Base-by-base conservation (phyloP, 2,888 invertebrate species). In the Acrobeloides nanus region DNA sequence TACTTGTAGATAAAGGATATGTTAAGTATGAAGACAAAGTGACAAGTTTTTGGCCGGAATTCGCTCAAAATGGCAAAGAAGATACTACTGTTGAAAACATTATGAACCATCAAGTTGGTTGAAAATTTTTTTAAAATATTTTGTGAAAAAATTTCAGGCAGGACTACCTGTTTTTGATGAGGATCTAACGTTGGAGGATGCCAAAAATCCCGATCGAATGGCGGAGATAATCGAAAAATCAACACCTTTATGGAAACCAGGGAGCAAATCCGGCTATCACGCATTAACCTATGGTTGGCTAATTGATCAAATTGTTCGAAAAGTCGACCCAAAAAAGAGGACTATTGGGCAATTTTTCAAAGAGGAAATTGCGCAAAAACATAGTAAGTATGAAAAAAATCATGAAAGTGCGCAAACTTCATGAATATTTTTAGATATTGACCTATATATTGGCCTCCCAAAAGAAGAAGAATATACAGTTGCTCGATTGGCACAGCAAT, bases 41-140 rank as follows among this genome's bases (percentile, higher is more conserved):
- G 15, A 51, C 62, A 29, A 60, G 62, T 15, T 74, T 73, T 50
- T 77, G 77, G 77, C 76, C 77, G 20, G 76, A 76, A 42, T 77
- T 78, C 66, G 75, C 64, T 3, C 69, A 72, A 51, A 75, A 77
- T 55, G 76, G 76, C 5, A 77, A 77, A 53, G 73, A 73, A 29
- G 55, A 68, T 23, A 73, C 76, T 38, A 77, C 77, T 1, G 62
- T 77, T 26, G 72, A 66, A 25, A 57, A 57, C 61, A 38, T 71
- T 18, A 63, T 71, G 64, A 57, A 55, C 6, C 71, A 71, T 43
- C 52, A n/a, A n/a, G n/a, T n/a, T n/a, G n/a, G n/a, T n/a, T n/a
- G n/a, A n/a, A n/a, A n/a, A n/a, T n/a, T n/a, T n/a, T n/a, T n/a
- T n/a, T n/a, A n/a, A n/a, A n/a, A n/a, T n/a, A n/a, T n/a, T n/a